Base-by-base conservation (phyloP, 2,888 invertebrate species). In the Arge pagana region DNA sequence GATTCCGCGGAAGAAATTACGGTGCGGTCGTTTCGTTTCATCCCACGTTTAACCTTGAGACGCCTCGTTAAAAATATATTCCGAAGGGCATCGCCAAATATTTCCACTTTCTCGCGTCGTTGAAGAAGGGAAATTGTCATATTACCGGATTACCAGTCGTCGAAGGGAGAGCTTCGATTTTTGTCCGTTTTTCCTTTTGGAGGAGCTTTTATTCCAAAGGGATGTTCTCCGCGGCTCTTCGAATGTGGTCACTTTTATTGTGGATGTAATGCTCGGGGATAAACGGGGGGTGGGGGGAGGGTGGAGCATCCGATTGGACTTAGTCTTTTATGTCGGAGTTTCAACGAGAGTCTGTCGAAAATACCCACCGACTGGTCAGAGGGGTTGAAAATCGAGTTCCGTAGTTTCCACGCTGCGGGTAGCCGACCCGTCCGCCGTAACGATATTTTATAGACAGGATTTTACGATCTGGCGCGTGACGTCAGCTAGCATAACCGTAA, bases 301-400 rank as follows among this genome's bases (percentile, higher is more conserved):
- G n/a, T n/a, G n/a, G n/a, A n/a, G n/a, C n/a, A 41, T 26, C 30
- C 30, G 42, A 42, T 42, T 42, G 42, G 42, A 30, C 31, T 42
- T 42, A 42, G 42, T 42, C 31, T 42, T 30, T 42, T n/a, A n/a
- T 30, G 42, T 42, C 30, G 16, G 42, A 42, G 42, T 42, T 42
- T 42, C 11, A 30, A 30, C 24, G 26, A n/a, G 8, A n/a, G n/a
- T n/a, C n/a, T n/a, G n/a, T n/a, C n/a, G n/a, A n/a, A n/a, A n/a
- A n/a, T n/a, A n/a, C 16, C 16, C 18, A 13, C 26, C 10, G n/a
- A 15, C 16, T 40, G n/a, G n/a, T n/a, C 40, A 4, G 26, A 1
- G 24, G n/a, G 11, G 16, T 7, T 35, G n/a, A 8, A 36, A 11
- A 7, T 5, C n/a, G 15, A 2, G 18, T 24, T 40, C n/a, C n/a